A percentile compares a stretch with the other conserved stretches of the same genome.
phyloP scores from a whole-genome alignment of 2,888 invertebrate species.

The Parthenolecanium corni region DNA sequence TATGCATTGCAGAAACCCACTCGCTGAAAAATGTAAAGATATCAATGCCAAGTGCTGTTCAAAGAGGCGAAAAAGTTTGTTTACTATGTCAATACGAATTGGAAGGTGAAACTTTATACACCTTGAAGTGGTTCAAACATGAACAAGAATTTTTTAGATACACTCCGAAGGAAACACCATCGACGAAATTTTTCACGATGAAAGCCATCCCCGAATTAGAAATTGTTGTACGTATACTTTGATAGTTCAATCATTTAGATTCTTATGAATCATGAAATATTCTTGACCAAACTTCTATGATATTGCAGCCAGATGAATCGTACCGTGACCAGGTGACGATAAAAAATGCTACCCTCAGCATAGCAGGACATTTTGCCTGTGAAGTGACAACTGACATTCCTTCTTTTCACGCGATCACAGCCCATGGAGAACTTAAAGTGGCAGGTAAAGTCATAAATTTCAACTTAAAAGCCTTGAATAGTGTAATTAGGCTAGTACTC shows the following conservation, averaged over 20 bases:
- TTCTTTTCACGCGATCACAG: conserved; percentile 35
- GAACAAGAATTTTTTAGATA: conserved; percentile 39
- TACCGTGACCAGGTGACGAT: conserved; percentile 35
- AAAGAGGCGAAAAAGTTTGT: conserved; percentile 36
- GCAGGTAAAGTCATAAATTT: conserved; percentile 33
- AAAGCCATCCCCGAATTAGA: conserved; percentile 46
- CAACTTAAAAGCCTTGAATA: no score
- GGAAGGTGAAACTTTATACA: conserved; percentile 44
- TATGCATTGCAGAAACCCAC: conserved; percentile 30
- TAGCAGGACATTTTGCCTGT: conserved; percentile 36
- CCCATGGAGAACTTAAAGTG: conserved; percentile 33
- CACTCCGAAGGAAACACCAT: conserved; percentile 38
- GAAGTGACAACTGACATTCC: conserved; percentile 37
- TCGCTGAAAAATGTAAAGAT: conserved; percentile 39
- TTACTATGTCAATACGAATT: conserved; percentile 38
- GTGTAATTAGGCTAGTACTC: no score
- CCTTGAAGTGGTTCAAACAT: conserved; percentile 38
- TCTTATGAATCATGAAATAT: background rate
- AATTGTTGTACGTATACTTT: conserved; percentile 37
- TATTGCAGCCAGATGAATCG: conserved; percentile 33
- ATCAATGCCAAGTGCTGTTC: conserved; percentile 38
- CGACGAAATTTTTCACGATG: conserved; percentile 40
- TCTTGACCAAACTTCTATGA: background rate
- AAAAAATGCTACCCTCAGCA: conserved; percentile 32
- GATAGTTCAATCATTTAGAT: background rate